phyloP scores from a whole-genome alignment of 2,113 vertebrate species.

The Ochotona curzoniae region DNA sequence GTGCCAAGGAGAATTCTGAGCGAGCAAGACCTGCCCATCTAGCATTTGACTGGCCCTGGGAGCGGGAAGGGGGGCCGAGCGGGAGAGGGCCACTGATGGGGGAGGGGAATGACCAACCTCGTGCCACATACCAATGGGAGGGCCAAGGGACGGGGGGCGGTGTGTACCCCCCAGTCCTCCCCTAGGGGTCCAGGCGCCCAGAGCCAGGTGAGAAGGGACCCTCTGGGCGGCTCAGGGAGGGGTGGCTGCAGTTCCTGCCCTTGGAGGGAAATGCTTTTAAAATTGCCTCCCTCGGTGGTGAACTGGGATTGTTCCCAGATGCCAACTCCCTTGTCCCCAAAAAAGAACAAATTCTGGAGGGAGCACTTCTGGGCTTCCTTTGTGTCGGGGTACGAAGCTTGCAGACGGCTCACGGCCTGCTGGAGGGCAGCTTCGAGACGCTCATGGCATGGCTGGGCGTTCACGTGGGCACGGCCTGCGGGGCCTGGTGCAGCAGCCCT shows the following conservation, averaged over 20 bases:
- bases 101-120: conserved; percentile 75
- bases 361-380: background rate
- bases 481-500: background rate
- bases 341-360: background rate
- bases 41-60: conserved; percentile 57
- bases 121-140: conserved; percentile 35
- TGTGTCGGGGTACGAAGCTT: conserved; percentile 41
- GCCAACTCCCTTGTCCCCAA: background rate
- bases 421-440: conserved; percentile 41
- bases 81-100: conserved; percentile 57
- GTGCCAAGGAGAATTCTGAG: conserved; percentile 43
- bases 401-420: conserved; percentile 23
- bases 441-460: background rate
- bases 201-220: conserved; percentile 68
- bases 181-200: conserved; percentile 22
- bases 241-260: background rate
- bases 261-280: background rate
- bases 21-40: conserved; percentile 57
- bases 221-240: background rate
- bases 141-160: conserved; percentile 66
- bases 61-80: conserved; percentile 34
- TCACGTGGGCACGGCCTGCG: conserved; percentile 65
- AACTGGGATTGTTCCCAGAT: background rate
- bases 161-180: conserved; percentile 1
- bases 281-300: background rate